Percentiles rank a stretch among this genome's conserved stretches.
These are phyloP conservation scores for Astropecten irregularis DNA, from an alignment of 53 echinoderm and acorn worm species.

Conservation along the genomic window DNA sequence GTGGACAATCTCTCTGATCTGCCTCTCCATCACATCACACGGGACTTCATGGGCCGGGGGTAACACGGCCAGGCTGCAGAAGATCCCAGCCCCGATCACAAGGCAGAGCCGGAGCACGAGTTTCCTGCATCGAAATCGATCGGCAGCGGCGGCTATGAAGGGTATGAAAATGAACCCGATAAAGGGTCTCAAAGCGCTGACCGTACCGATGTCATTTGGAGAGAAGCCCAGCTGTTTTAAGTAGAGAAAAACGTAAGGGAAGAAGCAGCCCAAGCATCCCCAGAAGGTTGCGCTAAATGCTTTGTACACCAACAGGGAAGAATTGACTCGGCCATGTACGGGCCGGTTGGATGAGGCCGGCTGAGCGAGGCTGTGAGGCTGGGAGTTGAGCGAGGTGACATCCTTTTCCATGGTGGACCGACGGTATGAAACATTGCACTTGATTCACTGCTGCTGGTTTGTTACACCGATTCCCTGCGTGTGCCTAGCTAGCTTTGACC, in stretches of 20 bases:
- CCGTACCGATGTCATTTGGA: slow-evolving; percentile 65
- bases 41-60: slow-evolving; percentile 55
- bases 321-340: neutral
- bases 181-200: slow-evolving; percentile 70
- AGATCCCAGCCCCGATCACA: slow-evolving; percentile 37
- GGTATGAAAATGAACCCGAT: slow-evolving; percentile 61
- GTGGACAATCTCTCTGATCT: slow-evolving; percentile 18
- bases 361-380: no score
- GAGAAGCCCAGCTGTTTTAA: slow-evolving; percentile 81
- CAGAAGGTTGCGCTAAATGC: neutral
- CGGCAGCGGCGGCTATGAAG: slow-evolving; percentile 61
- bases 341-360: no score
- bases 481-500: no score
- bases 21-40: slow-evolving; percentile 23
- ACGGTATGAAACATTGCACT: no score
- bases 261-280: slow-evolving; percentile 40
- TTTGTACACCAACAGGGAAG: slow-evolving; percentile 15
- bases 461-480: no score
- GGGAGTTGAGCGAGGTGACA: no score
- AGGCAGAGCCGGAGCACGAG: slow-evolving; percentile 51
- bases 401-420: no score
- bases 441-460: no score
- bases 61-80: slow-evolving; percentile 41
- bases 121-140: slow-evolving; percentile 62
- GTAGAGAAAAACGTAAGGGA: slow-evolving; percentile 69